Evolutionary conservation across 2,888 invertebrate species (phyloP).

Genomic region (Chrysodeixis includens): DNA sequence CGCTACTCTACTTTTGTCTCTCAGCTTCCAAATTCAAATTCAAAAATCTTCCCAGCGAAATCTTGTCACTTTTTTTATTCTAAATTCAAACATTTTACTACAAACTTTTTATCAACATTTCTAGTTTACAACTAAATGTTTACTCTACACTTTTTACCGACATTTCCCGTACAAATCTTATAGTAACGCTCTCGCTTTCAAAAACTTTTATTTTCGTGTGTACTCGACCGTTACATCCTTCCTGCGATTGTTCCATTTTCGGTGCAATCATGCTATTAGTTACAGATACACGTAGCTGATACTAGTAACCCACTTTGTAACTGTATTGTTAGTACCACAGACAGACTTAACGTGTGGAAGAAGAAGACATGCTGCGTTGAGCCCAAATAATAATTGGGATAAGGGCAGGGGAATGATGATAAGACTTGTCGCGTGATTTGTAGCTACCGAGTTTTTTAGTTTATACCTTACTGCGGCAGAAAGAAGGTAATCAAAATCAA

Average conservation of each 20-base stretch:
- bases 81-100: too few relatives aligned
- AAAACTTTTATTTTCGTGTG: constrained; percentile 38
- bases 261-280: constrained; percentile 7
- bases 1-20: not conserved
- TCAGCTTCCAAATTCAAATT: not conserved
- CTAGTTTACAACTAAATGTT: not conserved
- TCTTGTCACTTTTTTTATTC: too few relatives aligned
- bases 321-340: not conserved
- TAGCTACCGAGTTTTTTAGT: too few relatives aligned
- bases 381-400: too few relatives aligned
- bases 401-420: too few relatives aligned
- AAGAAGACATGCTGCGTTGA: too few relatives aligned
- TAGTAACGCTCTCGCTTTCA: constrained; percentile 10
- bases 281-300: not conserved
- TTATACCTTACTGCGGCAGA: too few relatives aligned
- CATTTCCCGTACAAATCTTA: not conserved
- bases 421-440: too few relatives aligned
- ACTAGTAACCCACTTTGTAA: constrained; percentile 1
- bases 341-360: too few relatives aligned
- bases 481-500: too few relatives aligned
- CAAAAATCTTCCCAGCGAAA: too few relatives aligned
- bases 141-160: not conserved
- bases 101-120: too few relatives aligned
- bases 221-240: constrained; percentile 33
- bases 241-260: constrained; percentile 34